A percentile compares a stretch with the other conserved stretches of the same genome.
Conservation (phyloP, 2,113 vertebrate species). For the Epinephelus fuscoguttatus region DNA sequence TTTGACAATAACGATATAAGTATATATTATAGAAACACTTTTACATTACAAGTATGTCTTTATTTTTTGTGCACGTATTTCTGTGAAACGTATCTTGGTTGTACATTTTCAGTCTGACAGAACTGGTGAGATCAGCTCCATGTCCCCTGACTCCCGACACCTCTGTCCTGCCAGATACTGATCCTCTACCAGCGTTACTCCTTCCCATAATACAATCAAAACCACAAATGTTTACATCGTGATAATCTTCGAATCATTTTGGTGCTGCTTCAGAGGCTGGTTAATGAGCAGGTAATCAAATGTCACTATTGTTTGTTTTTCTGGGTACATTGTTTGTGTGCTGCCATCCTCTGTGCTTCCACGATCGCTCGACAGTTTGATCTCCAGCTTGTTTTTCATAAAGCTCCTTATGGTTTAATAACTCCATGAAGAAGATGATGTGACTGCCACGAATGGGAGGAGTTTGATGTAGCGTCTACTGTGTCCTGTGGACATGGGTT, state of each 20-base stretch:
- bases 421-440: not conserved
- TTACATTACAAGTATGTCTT: conserved; percentile 30
- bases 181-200: conserved; percentile 31
- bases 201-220: conserved; percentile 35
- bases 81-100: conserved; percentile 56
- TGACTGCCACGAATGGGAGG: not conserved
- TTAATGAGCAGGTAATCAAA: conserved; percentile 15
- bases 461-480: conserved; percentile 12
- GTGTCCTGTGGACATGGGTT: conserved; percentile 37
- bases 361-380: not conserved
- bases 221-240: conserved; percentile 50
- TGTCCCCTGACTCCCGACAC: not conserved
- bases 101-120: conserved; percentile 39
- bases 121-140: not conserved
- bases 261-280: conserved; percentile 34
- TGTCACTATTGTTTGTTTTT: not conserved
- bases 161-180: conserved; percentile 6
- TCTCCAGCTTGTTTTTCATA: conserved; percentile 4
- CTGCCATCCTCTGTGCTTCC: not conserved
- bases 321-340: not conserved
- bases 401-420: conserved; percentile 14
- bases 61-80: conserved; percentile 51
- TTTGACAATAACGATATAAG: conserved; percentile 31
- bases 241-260: conserved; percentile 22
- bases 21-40: conserved; percentile 46